phyloP scores from a whole-genome alignment of 1,140 invertebrate genomes.

The Zaprionus ornatus region DNA sequence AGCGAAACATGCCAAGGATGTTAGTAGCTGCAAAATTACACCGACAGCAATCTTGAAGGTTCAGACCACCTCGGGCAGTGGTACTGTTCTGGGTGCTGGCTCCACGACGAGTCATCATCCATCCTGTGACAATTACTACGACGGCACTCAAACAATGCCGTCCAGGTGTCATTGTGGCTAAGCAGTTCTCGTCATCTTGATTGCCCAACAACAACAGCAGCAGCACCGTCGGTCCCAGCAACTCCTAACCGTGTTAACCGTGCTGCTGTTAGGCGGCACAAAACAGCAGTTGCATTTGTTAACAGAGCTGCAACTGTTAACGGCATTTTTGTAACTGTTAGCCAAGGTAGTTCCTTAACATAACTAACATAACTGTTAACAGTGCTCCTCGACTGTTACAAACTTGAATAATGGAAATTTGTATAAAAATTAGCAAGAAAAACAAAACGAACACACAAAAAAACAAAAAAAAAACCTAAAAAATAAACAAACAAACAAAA shows the following conservation, averaged over 20 bases:
- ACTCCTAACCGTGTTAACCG: constrained; percentile 38
- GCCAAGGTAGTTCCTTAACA: too few species aligned
- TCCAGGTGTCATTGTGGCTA: constrained; percentile 94
- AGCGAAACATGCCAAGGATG: constrained; percentile 62
- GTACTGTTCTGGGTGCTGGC: constrained; percentile 42
- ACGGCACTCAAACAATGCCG: constrained; percentile 87
- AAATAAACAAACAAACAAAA: constrained; percentile 17
- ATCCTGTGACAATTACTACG: constrained; percentile 83
- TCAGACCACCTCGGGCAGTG: constrained; percentile 59
- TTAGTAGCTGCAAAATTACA: constrained; percentile 48
- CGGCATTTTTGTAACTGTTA: constrained; percentile 17
- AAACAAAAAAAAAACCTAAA: constrained; percentile 17
- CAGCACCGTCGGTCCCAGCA: constrained; percentile 36
- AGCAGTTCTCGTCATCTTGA: constrained; percentile 85
- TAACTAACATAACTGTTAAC: constrained; percentile 29
- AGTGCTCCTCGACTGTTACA: background rate
- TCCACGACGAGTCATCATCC: constrained; percentile 46
- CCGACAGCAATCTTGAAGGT: constrained; percentile 81
- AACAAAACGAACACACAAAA: constrained; percentile 11
- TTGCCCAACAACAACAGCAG: constrained; percentile 59
- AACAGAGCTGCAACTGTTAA: too few species aligned
- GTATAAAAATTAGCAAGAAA: constrained; percentile 21
- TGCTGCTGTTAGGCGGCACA: constrained; percentile 15
- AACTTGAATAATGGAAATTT: constrained; percentile 8
- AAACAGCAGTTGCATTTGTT: too few species aligned